A percentile compares a stretch with the other conserved stretches of the same genome.
phyloP scores from a whole-genome alignment of 2,113 vertebrate genomes.

The Struthidea cinerea region DNA sequence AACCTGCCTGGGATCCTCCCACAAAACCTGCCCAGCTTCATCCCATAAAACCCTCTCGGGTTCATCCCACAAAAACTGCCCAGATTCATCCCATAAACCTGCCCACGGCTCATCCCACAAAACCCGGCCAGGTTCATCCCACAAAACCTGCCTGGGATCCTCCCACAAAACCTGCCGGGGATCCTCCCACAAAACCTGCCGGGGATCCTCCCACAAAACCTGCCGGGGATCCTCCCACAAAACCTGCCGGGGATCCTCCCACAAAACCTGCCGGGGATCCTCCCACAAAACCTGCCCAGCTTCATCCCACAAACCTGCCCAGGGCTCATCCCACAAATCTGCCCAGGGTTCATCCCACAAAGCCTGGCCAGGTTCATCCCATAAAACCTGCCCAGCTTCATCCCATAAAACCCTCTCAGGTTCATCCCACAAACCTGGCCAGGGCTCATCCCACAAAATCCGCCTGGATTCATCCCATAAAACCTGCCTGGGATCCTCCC shows the following conservation, averaged over 20 bases:
- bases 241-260: background rate
- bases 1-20: background rate
- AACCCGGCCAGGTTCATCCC: too few species aligned
- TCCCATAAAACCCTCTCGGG: background rate
- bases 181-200: background rate
- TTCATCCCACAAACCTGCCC: background rate
- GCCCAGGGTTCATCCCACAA: background rate
- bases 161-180: too few species aligned
- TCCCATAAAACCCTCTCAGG: too few species aligned
- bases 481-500: background rate
- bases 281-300: too few species aligned
- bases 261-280: too few species aligned
- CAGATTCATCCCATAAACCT: rapidly evolving
- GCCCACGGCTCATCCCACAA: rapidly evolving
- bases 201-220: background rate
- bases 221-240: background rate
- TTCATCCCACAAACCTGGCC: too few species aligned
- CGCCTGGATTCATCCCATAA: background rate
- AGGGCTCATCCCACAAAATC: too few species aligned
- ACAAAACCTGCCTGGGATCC: too few species aligned
- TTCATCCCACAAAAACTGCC: rapidly evolving
- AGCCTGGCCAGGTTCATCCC: background rate
- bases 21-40: background rate
- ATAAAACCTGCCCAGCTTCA: rapidly evolving
- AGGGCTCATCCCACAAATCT: background rate